phyloP scores from a whole-genome alignment of 2,888 invertebrate genomes.

The Loripinus fragilis region DNA sequence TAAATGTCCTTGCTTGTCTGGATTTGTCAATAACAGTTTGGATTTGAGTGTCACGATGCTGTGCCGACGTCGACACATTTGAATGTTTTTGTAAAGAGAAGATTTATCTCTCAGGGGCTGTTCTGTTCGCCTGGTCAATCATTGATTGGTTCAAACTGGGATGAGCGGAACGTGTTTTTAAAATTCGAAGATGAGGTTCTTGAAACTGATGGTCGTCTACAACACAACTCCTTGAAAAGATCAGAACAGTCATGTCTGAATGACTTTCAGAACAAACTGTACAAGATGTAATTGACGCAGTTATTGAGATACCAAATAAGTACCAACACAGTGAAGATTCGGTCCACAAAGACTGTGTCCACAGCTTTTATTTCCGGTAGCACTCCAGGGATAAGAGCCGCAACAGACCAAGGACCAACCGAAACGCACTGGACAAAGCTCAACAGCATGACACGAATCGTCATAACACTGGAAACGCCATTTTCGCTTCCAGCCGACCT shows the following conservation, averaged over 20 bases:
- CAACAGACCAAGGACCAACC: background rate
- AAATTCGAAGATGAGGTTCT: too few species aligned
- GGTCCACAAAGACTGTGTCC: background rate
- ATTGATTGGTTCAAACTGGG: too few species aligned
- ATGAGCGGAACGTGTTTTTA: too few species aligned
- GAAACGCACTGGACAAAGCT: background rate
- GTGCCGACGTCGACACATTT: too few species aligned
- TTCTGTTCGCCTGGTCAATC: too few species aligned
- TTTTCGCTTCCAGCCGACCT: background rate
- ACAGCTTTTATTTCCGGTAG: background rate
- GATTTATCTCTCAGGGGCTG: too few species aligned
- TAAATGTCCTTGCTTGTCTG: too few species aligned
- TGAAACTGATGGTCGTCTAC: too few species aligned
- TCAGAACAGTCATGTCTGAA: slow-evolving; percentile 1
- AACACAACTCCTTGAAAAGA: too few species aligned
- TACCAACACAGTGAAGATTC: background rate
- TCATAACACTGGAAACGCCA: background rate
- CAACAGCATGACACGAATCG: background rate
- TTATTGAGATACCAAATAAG: slow-evolving; percentile 1
- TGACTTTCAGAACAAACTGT: background rate
- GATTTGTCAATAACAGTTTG: too few species aligned
- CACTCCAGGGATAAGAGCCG: background rate
- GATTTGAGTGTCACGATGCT: too few species aligned
- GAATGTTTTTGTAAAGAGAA: too few species aligned
- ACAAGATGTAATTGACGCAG: slow-evolving; percentile 5